These are phyloP conservation scores for Bombus sibiricus DNA, from an alignment of 1,140 invertebrate genomes.

Conservation along the genomic window DNA sequence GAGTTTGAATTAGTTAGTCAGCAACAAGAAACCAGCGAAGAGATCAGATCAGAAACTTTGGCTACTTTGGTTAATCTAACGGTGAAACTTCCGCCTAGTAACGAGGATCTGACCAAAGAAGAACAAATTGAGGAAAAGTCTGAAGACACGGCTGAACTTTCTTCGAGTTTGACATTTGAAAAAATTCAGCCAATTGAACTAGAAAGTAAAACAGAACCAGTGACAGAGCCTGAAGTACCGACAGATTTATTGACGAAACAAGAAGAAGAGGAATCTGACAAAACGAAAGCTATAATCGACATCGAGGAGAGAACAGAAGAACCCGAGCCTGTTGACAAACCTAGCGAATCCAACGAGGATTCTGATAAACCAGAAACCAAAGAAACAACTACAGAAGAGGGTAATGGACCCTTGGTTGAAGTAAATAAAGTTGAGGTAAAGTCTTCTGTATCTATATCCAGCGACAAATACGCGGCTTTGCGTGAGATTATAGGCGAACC, in stretches of 20 bases:
- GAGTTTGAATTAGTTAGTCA: slow-evolving; percentile 33
- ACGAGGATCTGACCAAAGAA: slow-evolving; percentile 54
- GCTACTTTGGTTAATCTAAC: slow-evolving; percentile 72
- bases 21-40: slow-evolving; percentile 5
- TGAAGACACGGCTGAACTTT: slow-evolving; percentile 28
- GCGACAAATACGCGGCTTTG: slow-evolving; percentile 78
- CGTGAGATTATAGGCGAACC: slow-evolving; percentile 78
- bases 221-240: slow-evolving; percentile 21
- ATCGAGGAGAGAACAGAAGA: slow-evolving; percentile 38
- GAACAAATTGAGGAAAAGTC: background rate
- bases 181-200: slow-evolving; percentile 25
- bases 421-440: slow-evolving; percentile 72
- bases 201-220: slow-evolving; percentile 39
- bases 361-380: slow-evolving; percentile 37
- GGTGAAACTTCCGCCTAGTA: slow-evolving; percentile 70
- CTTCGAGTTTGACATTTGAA: slow-evolving; percentile 9
- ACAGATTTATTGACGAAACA: slow-evolving; percentile 35
- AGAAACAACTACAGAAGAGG: slow-evolving; percentile 64
- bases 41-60: slow-evolving; percentile 44
- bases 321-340: slow-evolving; percentile 29
- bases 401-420: slow-evolving; percentile 44
- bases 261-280: slow-evolving; percentile 51
- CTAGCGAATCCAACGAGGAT: slow-evolving; percentile 42
- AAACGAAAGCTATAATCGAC: slow-evolving; percentile 24
- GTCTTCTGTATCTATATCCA: slow-evolving; percentile 72